phyloP scores from a whole-genome alignment of 2,888 invertebrate species.

The Notodonta dromedarius region DNA sequence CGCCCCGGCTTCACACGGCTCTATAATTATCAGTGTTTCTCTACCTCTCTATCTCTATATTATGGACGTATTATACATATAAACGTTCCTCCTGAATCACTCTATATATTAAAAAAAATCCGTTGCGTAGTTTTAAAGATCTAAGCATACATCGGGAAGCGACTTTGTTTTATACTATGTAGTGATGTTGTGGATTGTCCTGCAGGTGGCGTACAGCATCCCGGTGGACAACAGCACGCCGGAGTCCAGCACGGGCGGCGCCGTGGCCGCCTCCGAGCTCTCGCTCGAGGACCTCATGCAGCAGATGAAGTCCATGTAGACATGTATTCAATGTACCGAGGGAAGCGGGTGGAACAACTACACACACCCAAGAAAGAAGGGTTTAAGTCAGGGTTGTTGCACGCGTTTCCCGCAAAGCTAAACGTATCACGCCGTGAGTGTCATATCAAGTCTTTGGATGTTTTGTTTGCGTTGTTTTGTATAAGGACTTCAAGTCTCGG shows the following conservation, averaged over 20 bases:
- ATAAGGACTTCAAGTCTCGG: background rate
- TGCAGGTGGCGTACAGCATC: conserved; percentile 89
- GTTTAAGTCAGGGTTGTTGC: background rate
- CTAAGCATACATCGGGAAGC: too few relatives aligned
- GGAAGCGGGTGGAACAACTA: background rate
- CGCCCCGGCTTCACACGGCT: too few relatives aligned
- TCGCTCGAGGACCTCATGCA: conserved; percentile 96
- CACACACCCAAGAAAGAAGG: background rate
- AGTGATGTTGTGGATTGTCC: background rate
- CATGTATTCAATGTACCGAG: background rate
- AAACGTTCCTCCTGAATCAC: too few relatives aligned
- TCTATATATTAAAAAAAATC: too few relatives aligned
- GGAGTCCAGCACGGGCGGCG: conserved; percentile 71
- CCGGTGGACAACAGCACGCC: conserved; percentile 79
- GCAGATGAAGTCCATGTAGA: conserved; percentile 94
- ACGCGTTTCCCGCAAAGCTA: background rate
- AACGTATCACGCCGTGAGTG: background rate
- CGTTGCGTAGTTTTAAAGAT: too few relatives aligned
- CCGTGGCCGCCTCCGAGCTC: conserved; percentile 80
- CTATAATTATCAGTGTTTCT: too few relatives aligned
- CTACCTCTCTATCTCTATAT: too few relatives aligned
- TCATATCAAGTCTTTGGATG: conserved; percentile 1
- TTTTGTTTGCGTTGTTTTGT: background rate
- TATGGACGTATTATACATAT: too few relatives aligned
- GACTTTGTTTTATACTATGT: background rate